A percentile compares a stretch with the other conserved stretches of the same genome.
Conservation (phyloP, 2,888 invertebrate species). For the Aphelenchoides bicaudatus region DNA sequence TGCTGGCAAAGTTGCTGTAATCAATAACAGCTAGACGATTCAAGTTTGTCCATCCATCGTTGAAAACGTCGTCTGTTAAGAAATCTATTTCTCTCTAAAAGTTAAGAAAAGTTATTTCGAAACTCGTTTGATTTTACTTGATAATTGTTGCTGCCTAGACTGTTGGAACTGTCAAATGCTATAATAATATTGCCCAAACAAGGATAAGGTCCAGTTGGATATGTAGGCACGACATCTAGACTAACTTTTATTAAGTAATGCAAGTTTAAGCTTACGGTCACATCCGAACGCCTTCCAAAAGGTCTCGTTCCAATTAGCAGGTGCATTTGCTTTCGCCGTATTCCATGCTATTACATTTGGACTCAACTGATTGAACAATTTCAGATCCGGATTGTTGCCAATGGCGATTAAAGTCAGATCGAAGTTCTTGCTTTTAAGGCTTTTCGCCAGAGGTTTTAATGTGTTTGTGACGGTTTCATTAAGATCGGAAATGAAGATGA, state of each 20-base stretch:
- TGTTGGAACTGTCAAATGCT: slow-evolving; percentile 7
- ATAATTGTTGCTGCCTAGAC: background rate
- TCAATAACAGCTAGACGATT: background rate
- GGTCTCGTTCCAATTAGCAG: background rate
- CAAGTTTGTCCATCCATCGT: slow-evolving; percentile 1
- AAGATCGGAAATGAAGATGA: background rate
- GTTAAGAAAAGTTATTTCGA: background rate
- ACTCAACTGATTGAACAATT: background rate
- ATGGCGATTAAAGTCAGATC: background rate
- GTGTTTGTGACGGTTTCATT: background rate
- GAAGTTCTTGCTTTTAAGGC: background rate
- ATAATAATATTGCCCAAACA: slow-evolving; percentile 10
- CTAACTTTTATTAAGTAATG: background rate
- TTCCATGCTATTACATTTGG: background rate
- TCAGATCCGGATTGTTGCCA: background rate
- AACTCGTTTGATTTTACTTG: background rate
- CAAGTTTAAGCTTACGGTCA: background rate
- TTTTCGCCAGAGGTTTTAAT: background rate
- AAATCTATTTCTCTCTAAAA: background rate
- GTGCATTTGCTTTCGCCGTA: background rate
- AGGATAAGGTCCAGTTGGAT: slow-evolving; percentile 1
- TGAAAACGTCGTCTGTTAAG: background rate
- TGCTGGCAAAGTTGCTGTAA: slow-evolving; percentile 8
- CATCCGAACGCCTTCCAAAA: background rate
- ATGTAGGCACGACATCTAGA: background rate